phyloP scores from a whole-genome alignment of 2,888 invertebrate species.

The Eupithecia vulgata region DNA sequence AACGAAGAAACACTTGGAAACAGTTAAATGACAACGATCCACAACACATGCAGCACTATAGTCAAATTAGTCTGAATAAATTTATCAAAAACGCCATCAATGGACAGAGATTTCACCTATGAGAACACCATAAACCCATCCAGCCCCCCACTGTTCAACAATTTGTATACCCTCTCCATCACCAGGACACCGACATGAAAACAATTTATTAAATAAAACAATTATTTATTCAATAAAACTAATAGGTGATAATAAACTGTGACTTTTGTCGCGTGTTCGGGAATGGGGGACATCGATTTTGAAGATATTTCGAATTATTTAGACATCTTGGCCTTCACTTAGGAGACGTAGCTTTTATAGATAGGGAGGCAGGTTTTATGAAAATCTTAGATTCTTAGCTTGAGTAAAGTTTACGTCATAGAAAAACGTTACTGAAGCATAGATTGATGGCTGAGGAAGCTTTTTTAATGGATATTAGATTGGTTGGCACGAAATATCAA shows the following conservation, averaged over 20 bases:
- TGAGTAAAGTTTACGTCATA: no score
- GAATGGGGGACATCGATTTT: constrained; percentile 70
- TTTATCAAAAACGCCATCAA: background rate
- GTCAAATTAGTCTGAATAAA: background rate
- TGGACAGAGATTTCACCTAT: background rate
- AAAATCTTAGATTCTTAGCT: background rate
- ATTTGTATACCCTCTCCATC: constrained; percentile 36
- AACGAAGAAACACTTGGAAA: background rate
- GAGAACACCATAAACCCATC: background rate
- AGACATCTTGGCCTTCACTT: background rate
- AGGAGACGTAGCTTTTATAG: background rate
- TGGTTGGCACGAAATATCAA: no score
- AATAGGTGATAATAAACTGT: constrained; percentile 75
- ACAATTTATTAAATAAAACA: constrained; percentile 77
- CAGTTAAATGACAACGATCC: background rate
- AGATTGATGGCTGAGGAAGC: no score
- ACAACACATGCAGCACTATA: background rate
- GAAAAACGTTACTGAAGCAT: no score
- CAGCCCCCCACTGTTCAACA: constrained; percentile 38
- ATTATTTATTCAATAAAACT: constrained; percentile 78
- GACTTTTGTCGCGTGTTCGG: constrained; percentile 75
- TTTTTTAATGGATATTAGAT: no score
- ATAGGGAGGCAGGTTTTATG: background rate
- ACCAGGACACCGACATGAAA: constrained; percentile 40
- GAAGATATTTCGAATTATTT: constrained; percentile 19